Evolutionary conservation across 2,113 vertebrate species (phyloP).

Genomic region (Nannobrachium achirus): DNA sequence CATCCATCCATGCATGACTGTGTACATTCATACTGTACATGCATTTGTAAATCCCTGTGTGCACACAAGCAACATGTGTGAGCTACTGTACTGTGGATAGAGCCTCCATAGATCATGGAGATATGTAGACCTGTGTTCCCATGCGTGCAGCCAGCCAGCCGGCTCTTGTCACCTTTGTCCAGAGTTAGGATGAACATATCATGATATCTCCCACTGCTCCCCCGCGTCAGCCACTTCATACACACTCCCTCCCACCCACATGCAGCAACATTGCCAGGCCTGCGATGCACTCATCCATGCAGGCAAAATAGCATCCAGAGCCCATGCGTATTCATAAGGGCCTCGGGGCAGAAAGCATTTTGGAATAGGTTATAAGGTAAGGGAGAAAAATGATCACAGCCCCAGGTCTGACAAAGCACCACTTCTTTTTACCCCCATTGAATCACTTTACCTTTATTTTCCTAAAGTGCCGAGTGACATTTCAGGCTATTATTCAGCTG

Average conservation of each 20-base stretch:
- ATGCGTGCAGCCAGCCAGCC: neutral
- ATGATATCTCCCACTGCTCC: slow-evolving; percentile 1
- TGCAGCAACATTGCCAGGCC: neutral
- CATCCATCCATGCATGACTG: too few species aligned
- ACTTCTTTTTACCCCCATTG: slow-evolving; percentile 16
- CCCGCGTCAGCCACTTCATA: neutral
- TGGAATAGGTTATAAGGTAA: slow-evolving; percentile 10
- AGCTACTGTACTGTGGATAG: neutral
- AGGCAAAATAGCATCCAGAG: neutral
- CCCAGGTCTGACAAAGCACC: neutral
- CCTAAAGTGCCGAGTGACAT: slow-evolving; percentile 40
- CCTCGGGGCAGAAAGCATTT: neutral
- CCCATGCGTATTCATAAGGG: slow-evolving; percentile 10
- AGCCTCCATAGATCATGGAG: neutral
- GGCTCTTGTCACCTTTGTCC: slow-evolving; percentile 1
- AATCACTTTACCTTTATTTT: slow-evolving; percentile 51
- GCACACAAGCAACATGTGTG: too few species aligned
- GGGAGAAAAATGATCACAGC: neutral
- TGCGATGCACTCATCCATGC: slow-evolving; percentile 12
- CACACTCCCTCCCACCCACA: too few species aligned
- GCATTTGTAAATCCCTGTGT: too few species aligned
- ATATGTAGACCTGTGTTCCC: slow-evolving; percentile 25
- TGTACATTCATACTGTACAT: too few species aligned
- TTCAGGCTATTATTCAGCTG: slow-evolving; percentile 52
- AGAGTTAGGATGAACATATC: slow-evolving; percentile 30